These are phyloP conservation scores for Leptobrachium ailaonicum DNA, from an alignment of 2,113 vertebrate genomes.

Conservation along the genomic window DNA sequence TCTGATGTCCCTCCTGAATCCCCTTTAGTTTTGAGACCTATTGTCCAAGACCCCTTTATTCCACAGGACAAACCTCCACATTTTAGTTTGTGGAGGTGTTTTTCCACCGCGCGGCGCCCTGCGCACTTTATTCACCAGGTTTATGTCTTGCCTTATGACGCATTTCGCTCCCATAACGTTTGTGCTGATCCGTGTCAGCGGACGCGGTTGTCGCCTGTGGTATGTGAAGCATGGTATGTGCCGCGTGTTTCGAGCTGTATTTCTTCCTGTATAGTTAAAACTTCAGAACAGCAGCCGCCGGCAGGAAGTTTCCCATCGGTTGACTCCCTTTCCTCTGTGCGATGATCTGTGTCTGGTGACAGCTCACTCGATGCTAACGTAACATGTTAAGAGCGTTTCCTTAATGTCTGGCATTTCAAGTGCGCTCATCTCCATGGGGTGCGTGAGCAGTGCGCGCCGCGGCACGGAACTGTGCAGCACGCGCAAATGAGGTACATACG, in stretches of 20 bases:
- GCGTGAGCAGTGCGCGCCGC: neutral
- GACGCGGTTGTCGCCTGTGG: neutral
- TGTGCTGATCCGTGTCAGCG: neutral
- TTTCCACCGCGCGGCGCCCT: too few species aligned
- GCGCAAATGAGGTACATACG: too few species aligned
- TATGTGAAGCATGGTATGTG: neutral
- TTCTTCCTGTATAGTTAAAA: conserved; percentile 31
- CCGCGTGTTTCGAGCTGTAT: conserved; percentile 1
- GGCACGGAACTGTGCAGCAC: too few species aligned
- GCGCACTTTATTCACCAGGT: neutral
- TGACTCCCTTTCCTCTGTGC: conserved; percentile 34
- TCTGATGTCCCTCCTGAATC: too few species aligned
- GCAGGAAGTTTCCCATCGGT: conserved; percentile 6
- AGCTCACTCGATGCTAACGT: neutral
- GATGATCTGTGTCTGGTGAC: neutral
- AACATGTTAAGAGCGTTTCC: conserved; percentile 20
- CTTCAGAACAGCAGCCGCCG: neutral
- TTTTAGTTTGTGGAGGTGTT: too few species aligned
- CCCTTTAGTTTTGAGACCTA: too few species aligned
- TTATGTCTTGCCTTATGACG: conserved; percentile 1
- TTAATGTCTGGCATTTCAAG: neutral
- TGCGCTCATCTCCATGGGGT: neutral
- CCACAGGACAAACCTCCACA: too few species aligned
- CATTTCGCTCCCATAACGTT: conserved; percentile 7
- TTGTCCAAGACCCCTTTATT: neutral